Evolutionary conservation across 2,888 invertebrate genomes (phyloP), one percentile per base, ranked within the genome.

Genomic region (Vannuccia rotundouncinata): DNA sequence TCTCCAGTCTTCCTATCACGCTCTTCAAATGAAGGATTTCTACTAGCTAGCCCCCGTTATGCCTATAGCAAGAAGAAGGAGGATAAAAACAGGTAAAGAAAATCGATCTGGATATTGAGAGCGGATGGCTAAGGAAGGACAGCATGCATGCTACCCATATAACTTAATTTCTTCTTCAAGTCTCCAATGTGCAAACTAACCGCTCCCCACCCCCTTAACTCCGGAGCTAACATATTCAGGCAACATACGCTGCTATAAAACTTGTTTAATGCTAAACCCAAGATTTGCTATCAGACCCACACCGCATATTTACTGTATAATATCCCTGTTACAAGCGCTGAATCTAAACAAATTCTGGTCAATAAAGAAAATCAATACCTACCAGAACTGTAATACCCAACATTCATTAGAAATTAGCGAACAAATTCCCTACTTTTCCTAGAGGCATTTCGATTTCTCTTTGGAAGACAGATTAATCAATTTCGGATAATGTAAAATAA

Each of bases 41-140:
- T 22, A 5, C 22, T n/a, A n/a, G 66, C 66, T 66, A 2, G 66
- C 66, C 25, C 66, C 25, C 22, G 66, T 27, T 66, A 22, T 22
- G 5, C n/a, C 22, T 66, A 22, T n/a, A 66, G 5, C 2, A 66
- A 66, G 22, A 22, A 66, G 25, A 66, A 66, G 66, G 22, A 5
- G 45, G 45, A 45, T 45, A 45, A 66, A 66, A 27, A 66, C 66
- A 66, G 66, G 66, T 66, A 66, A 22, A n/a, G 66, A n/a, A 66
- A 66, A 66, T 66, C 66, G 66, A 66, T 66, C 13, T 22, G 66
- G 25, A 5, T 13, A 66, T 66, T 17, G 25, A 66, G 2, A 66
- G 25, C 5, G 66, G 22, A 22, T 5, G 66, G 66, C 2, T 5
- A 45, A 45, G 45, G 10, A 45, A 45, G 45, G 17, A 45, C 66